Base-by-base conservation (phyloP, 1,140 invertebrate species). In the Drosophila funebris region DNA sequence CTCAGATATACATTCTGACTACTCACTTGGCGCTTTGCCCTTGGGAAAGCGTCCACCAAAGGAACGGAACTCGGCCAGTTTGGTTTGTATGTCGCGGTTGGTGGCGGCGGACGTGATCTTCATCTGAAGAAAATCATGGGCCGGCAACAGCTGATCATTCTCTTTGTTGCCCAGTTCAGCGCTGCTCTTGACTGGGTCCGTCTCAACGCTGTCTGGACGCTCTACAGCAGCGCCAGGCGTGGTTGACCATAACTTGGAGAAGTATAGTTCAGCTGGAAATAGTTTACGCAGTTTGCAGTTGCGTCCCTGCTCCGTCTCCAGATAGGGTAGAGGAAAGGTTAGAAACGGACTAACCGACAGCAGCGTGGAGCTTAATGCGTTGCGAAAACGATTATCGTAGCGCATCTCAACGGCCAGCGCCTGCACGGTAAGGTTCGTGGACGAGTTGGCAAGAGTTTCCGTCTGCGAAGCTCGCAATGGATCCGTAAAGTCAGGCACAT, bases 281-380 rank as follows among this genome's bases (percentile, higher is more conserved):
- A 95, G 98, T 16, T 92, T 93, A 7, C 97, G 92, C 1, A 98
- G 90, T 16, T 94, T 92, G 90, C 97, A 98, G 64, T 95, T 95
- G 20, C 95, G 93, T 0, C 97, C 97, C 1, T 92, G 92, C 82
- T 97, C 96, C 0, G 97, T 97, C 91, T 98, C 97, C 63, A 99
- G 91, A 92, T 96, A 99, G 0, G 98, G 98, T 39, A 98, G 93
- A 0, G 95, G 94, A 78, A 97, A 96, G 64, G 95, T 95, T 1
- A 98, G 93, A 92, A 96, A 97, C 0, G 98, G 97, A 0, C 97
- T 99, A 70, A 96, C 94, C 0, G 96, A 97, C 0, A 99, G 92
- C 60, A 96, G 92, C 0, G 95, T 95, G 27, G 95, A 95, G 66
- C 96, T 94, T 3, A 98, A 91, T 2, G 94, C 93, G 83, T 96